Base-by-base conservation (phyloP, 2,797 vertebrate genomes). In the Malacoctenus gilli region DNA sequence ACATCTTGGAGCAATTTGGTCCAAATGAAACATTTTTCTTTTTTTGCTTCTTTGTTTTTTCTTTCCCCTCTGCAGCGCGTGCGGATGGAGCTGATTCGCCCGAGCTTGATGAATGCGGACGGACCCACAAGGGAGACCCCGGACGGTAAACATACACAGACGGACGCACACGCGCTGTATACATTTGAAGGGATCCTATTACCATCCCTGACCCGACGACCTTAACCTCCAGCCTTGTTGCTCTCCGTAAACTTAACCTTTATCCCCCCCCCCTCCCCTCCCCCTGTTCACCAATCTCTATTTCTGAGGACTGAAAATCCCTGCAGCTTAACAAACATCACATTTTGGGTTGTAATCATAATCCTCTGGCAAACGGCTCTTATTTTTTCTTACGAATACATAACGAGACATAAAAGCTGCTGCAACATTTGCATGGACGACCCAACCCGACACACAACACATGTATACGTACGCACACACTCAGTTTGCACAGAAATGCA, bases 171-270 rank as follows among this genome's bases (percentile, higher is more conserved):
- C 37, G 63, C 59, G 59, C 14, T 58, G 57, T 80, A 54, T 62
- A 49, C 60, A 79, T 82, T 77, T 69, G 16, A 11, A 12, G 55
- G 60, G 62, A 80, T 84, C 79, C 72, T 20, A 79, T 84, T 79
- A 72, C 60, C 67, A 69, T 55, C 43, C 31, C 41, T 63, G 66
- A 80, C 73, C 84, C 13, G 9, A 18, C 9, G 37, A 75, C 80
- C 80, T 68, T 82, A 60, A 82, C 84, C 82, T 78, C 83, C 59
- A 82, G 78, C 76, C 72, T 61, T 28, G 38, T 13, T 1, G 20
- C 31, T 57, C 16, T 58, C 68, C 62, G 63, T 76, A 84, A 80
- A 82, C 71, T 59, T 83, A 82, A 86, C 80, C 85, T 87, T 72
- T 73, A 39, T 16, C 77, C 65, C 15, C 23, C 10, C n/a, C n/a